phyloP scores from a whole-genome alignment of 2,113 vertebrate species.

The Epinephelus fuscoguttatus region DNA sequence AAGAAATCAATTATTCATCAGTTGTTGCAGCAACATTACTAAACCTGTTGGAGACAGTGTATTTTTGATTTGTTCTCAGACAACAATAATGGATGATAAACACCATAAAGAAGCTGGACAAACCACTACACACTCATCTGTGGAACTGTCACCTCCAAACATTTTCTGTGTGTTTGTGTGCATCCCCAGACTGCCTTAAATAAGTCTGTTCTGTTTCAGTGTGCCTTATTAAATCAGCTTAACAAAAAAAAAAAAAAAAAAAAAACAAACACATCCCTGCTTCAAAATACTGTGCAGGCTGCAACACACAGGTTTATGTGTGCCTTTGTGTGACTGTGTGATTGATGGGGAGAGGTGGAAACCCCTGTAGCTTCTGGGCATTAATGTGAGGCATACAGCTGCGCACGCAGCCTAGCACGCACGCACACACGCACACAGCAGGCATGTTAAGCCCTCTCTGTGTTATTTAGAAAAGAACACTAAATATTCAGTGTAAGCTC shows the following conservation, averaged over 20 bases:
- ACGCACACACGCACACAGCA: constrained; percentile 12
- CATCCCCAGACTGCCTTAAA: constrained; percentile 28
- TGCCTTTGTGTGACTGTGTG: background rate
- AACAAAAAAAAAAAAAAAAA: background rate
- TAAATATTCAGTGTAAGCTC: constrained; percentile 45
- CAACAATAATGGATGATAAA: background rate
- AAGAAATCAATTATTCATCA: background rate
- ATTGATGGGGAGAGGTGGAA: constrained; percentile 12
- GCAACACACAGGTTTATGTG: background rate
- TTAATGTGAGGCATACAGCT: background rate
- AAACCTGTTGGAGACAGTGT: background rate
- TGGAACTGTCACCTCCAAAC: background rate
- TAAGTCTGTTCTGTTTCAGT: constrained; percentile 19
- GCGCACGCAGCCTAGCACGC: background rate
- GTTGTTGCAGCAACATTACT: background rate
- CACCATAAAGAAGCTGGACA: background rate
- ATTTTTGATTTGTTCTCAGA: background rate
- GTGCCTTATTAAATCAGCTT: constrained; percentile 28
- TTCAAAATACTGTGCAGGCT: background rate
- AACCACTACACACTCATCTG: background rate
- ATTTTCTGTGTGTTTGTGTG: background rate
- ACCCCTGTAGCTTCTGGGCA: constrained; percentile 2
- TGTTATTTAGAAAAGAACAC: constrained; percentile 13
- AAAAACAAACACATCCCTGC: background rate
- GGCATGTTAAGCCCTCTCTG: background rate